Base-by-base conservation (phyloP, 2,888 invertebrate genomes). In the Quadroppia sp. region DNA sequence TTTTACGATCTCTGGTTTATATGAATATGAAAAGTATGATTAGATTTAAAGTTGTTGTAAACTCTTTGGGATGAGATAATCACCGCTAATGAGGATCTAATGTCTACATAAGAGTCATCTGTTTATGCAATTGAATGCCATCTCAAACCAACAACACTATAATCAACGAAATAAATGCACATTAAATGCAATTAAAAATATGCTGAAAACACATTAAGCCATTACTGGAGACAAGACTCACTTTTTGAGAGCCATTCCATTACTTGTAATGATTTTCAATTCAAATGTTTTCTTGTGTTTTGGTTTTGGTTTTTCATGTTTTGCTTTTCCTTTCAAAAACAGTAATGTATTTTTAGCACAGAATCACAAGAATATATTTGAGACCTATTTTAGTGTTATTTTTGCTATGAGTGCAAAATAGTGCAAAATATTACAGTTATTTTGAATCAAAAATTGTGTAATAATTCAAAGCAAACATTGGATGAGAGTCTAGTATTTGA, bases 141-240 rank as follows among this genome's bases (percentile, higher is more conserved):
- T 48, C 28, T 56, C 25, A 28, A 23, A 13, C 7, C 56, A 48
- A 56, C 25, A 56, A 56, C 56, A 56, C 28, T 56, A 56, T 28
- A 56, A 25, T 56, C 56, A 56, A 7, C 4, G 56, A 56, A 56
- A 28, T 20, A 20, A 56, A 56, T 20, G n/a, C 17, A 64, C 61
- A 64, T 64, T 64, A 64, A 64, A 36, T 64, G 61, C 61, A 64
- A 64, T 64, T 64, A 64, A 64, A 64, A 64, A 64, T 64, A 28
- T 64, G 61, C 61, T 64, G 61, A 64, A 64, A 30, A 56, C 56
- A 28, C 56, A 56, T 28, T 1, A 2, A 56, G 28, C 28, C 56
- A 56, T 56, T 56, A 28, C 28, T 56, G 28, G 20, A 28, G 20
- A 56, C 56, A 56, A 23, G 23, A 2, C 17, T n/a, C n/a, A n/a